Base-by-base conservation (phyloP, 2,888 invertebrate species). In the Eristalis tenax region DNA sequence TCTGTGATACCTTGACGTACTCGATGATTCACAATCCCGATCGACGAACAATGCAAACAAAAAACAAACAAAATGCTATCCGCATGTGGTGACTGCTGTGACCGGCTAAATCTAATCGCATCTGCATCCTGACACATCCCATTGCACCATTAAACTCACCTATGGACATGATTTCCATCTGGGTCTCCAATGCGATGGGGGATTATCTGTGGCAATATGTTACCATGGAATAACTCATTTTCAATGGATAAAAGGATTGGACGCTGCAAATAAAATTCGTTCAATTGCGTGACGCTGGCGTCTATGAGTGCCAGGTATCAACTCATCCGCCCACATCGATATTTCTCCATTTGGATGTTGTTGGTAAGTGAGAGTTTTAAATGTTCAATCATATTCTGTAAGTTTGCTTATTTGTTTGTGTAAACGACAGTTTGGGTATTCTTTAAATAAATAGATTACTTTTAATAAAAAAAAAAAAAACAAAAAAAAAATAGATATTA, bases 301-400 rank as follows among this genome's bases (percentile, higher is more conserved):
- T 96, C 90, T 98, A 97, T 93, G 97, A 98, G 93, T 98, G 97
- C 93, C 97, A 98, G 94, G 97, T 98, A 79, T 97, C 97, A 38
- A 97, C 97, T 65, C 97, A 98, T 94, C 98, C 98, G 88, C 97
- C 97, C 90, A 96, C 96, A 88, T 97, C 97, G 93, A 97, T 98
- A 94, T 97, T 97, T 93, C 94, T 98, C 89, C 95, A 95, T 90
- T 95, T 98, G 89, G 96, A 96, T 92, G 97, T 98, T 90, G 97
- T 97, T 81, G 97, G 98, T 98, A 94, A 96, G 97, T 95, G 5
- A 43, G n/a, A 43, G 15, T n/a, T 43, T 15, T 43, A 15, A 43
- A 6, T 43, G n/a, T 40, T 11, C 4, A 56, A 75, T 10, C 65
- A 59, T 35, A 32, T 50, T 71, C n/a, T 64, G 13, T 59, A 18